A percentile compares a stretch with the other conserved stretches of the same genome.
These are phyloP conservation scores for Thymelicus acteon DNA, from an alignment of 2,888 invertebrate species.

Conservation along the genomic window DNA sequence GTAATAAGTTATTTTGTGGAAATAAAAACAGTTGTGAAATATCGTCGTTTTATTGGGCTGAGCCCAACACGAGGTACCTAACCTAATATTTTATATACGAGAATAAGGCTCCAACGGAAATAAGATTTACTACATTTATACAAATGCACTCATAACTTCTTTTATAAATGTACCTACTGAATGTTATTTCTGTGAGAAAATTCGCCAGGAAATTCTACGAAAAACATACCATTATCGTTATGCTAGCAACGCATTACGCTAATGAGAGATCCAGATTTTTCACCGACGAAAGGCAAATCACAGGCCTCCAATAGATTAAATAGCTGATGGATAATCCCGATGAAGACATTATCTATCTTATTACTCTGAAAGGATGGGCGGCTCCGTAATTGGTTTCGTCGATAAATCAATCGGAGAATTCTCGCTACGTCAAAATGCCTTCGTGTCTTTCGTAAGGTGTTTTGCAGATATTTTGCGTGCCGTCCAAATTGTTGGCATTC, in stretches of 20 bases:
- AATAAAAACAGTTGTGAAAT: no score
- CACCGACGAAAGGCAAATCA: slow-evolving; percentile 53
- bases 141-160: no score
- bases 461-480: slow-evolving; percentile 12
- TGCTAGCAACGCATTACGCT: slow-evolving; percentile 56
- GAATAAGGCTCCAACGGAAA: no score
- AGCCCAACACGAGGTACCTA: no score
- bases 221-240: slow-evolving; percentile 11
- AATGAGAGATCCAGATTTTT: slow-evolving; percentile 63
- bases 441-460: background rate
- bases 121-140: no score
- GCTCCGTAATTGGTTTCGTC: slow-evolving; percentile 40
- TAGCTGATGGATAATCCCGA: slow-evolving; percentile 51
- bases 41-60: no score
- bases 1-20: no score
- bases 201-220: slow-evolving; percentile 7
- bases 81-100: no score
- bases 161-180: background rate
- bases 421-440: slow-evolving; percentile 33
- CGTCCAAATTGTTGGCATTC: background rate
- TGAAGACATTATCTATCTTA: slow-evolving; percentile 48
- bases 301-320: slow-evolving; percentile 51
- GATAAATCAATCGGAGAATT: slow-evolving; percentile 35
- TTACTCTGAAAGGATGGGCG: slow-evolving; percentile 44
- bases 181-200: background rate